Base-by-base conservation (phyloP, 2,888 invertebrate species). In the Agonopterix heracliana region DNA sequence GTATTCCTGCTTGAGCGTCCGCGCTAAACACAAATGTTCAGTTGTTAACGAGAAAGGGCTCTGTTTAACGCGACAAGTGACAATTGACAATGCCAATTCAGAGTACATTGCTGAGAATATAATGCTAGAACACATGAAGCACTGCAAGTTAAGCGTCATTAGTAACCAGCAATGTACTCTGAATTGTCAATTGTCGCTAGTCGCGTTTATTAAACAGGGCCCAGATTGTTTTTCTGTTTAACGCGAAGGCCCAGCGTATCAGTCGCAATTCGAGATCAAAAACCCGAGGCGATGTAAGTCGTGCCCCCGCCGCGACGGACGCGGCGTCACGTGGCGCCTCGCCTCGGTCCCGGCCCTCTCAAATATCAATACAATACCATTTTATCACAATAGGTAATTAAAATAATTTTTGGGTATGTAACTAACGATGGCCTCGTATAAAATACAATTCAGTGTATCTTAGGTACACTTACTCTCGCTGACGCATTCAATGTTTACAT, bases 251-350 rank as follows among this genome's bases (percentile, higher is more conserved):
- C 59, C 61, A 55, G 60, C 63, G 55, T 47, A 54, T 68, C 73
- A 68, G 68, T 68, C 74, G 80, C 71, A 68, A 76, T 74, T 78
- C 81, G 82, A 83, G 82, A 83, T 84, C 83, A 83, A 74, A 26
- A 69, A 61, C 66, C 60, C 62, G 69, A 70, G 74, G 74, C 66
- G 64, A 56, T 54, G 45, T 47, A n/a, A n/a, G 49, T 54, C 58
- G 46, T 58, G 56, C 60, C 69, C 54, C 63, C 60, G 60, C 47
- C 48, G 52, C 52, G 45, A 46, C 42, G 55, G 53, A 51, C 55
- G 49, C 47, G 35, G 45, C 48, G 44, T 35, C 52, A 44, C 43
- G 45, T 45, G n/a, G 10, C 44, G 36, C 34, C n/a, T n/a, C 26
- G 26, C 26, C 26, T 26, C 26, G 26, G 5, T 26, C 26, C 26